Base-by-base conservation (phyloP, 1,140 invertebrate genomes). In the Dryas iulia region DNA sequence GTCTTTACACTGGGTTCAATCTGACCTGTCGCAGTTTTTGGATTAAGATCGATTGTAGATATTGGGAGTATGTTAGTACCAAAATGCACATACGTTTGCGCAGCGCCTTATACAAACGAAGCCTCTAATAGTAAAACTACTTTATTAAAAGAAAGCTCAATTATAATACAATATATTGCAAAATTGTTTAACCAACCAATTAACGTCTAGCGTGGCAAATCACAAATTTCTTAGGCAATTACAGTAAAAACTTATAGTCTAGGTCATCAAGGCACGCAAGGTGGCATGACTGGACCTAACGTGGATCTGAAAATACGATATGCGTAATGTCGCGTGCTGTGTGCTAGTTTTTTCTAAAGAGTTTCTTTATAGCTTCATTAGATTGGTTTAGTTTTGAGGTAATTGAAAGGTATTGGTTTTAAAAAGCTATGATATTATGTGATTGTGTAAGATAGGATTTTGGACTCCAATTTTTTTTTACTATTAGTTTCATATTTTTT, bases 221-320 rank as follows among this genome's bases (percentile, higher is more conserved):
- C 54, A 65, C 53, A 57, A 65, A 64, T 64, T 33, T 47, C 39
- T 18, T 47, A 47, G 39, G 39, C 39, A 47, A 47, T 47, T 21
- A 47, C 53, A 56, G 53, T n/a, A 56, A 56, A 39, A 56, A 56
- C 21, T 25, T 11, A 10, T n/a, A 26, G 14, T 31, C 61, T 62
- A 79, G 84, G 82, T 80, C 74, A 75, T 66, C 71, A 64, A 63
- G 70, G 69, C 84, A 87, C 84, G 83, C 85, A 53, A 87, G 33
- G 58, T 87, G 66, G 82, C 85, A 84, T 87, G 85, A 69, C 59
- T 57, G 31, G 12, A 65, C 53, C 71, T 71, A 66, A 74, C 74
- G 61, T 58, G 74, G 73, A 74, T 71, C 71, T 73, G 54, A 56
- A 61, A 61, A 69, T 72, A 66, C 59, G 65, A 39, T 52, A 59